These are phyloP conservation scores for Lichenostomus cassidix DNA, from an alignment of 2,113 vertebrate species.

Conservation along the genomic window DNA sequence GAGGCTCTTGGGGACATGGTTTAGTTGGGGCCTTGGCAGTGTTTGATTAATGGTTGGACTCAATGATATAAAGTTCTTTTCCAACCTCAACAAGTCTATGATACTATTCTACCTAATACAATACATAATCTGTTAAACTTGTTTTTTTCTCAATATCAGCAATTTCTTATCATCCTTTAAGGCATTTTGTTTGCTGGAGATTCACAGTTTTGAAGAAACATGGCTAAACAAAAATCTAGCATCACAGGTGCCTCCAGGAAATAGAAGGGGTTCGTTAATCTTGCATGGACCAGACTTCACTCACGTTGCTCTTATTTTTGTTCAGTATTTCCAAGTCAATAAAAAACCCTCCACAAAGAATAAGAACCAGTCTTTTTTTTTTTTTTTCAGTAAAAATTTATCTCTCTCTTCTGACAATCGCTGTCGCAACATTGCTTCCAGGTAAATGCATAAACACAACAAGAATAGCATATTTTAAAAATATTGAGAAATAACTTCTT, in stretches of 20 bases:
- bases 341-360: background rate
- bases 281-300: background rate
- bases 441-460: background rate
- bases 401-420: background rate
- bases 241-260: background rate
- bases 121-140: background rate
- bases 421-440: background rate
- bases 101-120: background rate
- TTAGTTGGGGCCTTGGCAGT: background rate
- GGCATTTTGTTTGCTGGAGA: background rate
- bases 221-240: background rate
- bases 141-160: background rate
- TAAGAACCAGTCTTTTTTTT: background rate
- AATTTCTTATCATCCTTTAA: background rate
- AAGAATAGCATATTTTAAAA: background rate
- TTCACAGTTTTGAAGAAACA: background rate
- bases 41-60: background rate
- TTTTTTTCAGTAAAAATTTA: background rate
- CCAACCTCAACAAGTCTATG: background rate
- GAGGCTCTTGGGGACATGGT: background rate
- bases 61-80: background rate
- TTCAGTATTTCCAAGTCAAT: background rate
- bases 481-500: background rate
- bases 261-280: background rate
- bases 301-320: background rate